Base-by-base conservation (phyloP, 2,797 vertebrate genomes). In the Poliocrania exsul region DNA sequence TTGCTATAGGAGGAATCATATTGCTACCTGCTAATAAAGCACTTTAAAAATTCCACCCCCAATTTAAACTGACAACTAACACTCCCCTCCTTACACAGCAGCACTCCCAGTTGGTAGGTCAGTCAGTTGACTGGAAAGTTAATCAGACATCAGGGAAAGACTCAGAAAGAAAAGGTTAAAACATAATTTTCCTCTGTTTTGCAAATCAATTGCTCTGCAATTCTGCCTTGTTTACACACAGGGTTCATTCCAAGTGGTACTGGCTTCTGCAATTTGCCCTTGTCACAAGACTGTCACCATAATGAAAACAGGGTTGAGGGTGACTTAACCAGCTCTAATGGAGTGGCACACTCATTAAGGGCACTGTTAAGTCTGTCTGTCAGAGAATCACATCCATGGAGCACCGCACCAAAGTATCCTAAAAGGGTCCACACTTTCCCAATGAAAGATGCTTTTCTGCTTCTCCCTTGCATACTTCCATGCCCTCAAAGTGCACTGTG, bases 301-400 rank as follows among this genome's bases (percentile, higher is more conserved):
- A 94, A 93, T 91, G 94, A 95, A 95, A 92, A 82, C 73, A 91
- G 38, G 93, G 94, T 91, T 96, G 91, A 95, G 94, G 95, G 93
- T 93, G 88, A 90, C 69, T 96, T 95, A 94, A 92, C 93, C 88
- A 83, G 84, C 90, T 93, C 77, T 96, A 92, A 96, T 92, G 78
- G 95, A 96, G 62, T 89, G 64, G 87, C 86, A 88, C 65, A 31
- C 88, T 92, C 88, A 90, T 92, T 97, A 95, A 58, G 16, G 93
- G 79, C 79, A 73, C 82, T 88, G 82, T 92, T 94, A 91, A 88
- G 53, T 81, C 80, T 93, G 79, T 83, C 86, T 88, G 44, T 88
- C 71, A 86, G 87, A 81, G 53, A 90, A 57, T 25, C 53, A 62
- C 74, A 77, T 77, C 73, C 58, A 0, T 9, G 54, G 49, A 75